Conservation (phyloP, 2,888 invertebrate genomes). For the Prosopocoilus inquinatus region DNA sequence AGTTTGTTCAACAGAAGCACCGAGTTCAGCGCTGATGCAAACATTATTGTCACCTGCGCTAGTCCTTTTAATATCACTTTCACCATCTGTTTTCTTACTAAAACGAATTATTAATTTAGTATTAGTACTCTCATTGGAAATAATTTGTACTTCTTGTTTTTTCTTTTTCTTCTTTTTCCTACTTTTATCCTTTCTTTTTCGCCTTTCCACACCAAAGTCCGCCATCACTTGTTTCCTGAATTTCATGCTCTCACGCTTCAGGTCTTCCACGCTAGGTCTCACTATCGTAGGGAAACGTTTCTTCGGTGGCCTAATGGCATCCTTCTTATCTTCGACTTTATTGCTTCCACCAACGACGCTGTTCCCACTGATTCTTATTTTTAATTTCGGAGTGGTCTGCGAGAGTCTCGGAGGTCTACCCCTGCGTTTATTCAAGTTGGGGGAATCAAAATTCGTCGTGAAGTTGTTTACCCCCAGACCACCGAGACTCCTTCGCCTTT, state of each 20-base stretch:
- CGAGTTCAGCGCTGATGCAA: slow-evolving; percentile 10
- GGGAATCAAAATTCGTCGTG: slow-evolving; percentile 31
- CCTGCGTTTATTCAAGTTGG: slow-evolving; percentile 40
- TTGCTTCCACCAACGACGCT: slow-evolving; percentile 51
- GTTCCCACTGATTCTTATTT: slow-evolving; percentile 60
- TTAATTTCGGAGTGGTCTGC: slow-evolving; percentile 65
- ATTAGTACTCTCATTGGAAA: slow-evolving; percentile 55
- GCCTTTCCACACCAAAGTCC: slow-evolving; percentile 68
- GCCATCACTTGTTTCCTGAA: slow-evolving; percentile 82
- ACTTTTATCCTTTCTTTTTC: slow-evolving; percentile 57
- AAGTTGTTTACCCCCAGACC: slow-evolving; percentile 49
- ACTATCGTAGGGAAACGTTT: slow-evolving; percentile 67
- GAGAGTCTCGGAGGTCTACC: slow-evolving; percentile 44
- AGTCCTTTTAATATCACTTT: slow-evolving; percentile 34
- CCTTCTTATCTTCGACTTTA: slow-evolving; percentile 51
- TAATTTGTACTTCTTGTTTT: slow-evolving; percentile 55
- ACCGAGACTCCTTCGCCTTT: slow-evolving; percentile 52
- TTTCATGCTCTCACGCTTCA: slow-evolving; percentile 84
- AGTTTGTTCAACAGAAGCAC: slow-evolving; percentile 11
- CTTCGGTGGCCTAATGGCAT: slow-evolving; percentile 73
- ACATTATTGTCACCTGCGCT: slow-evolving; percentile 22
- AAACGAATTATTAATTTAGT: slow-evolving; percentile 56
- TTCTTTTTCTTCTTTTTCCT: slow-evolving; percentile 58
- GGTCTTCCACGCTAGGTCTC: slow-evolving; percentile 74
- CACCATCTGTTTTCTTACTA: slow-evolving; percentile 28